A percentile compares a stretch with the other conserved stretches of the same genome.
These are phyloP conservation scores for Zaprionus vittiger DNA, from an alignment of 1,140 invertebrate genomes.

Conservation along the genomic window DNA sequence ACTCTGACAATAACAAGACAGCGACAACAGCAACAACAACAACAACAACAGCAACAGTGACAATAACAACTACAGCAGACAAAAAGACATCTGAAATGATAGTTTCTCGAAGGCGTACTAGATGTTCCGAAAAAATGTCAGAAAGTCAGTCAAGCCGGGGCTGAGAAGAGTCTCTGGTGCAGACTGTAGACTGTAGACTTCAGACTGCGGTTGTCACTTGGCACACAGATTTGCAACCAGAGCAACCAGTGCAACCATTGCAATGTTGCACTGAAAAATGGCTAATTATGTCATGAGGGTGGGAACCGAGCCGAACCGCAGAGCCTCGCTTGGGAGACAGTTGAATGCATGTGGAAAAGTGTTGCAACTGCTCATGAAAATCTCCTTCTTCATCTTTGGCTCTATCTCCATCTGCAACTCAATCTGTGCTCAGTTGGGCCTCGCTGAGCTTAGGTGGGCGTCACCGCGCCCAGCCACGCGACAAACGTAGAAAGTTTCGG, in stretches of 20 bases:
- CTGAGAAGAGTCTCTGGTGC: conserved; percentile 23
- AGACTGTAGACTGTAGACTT: too few relatives aligned
- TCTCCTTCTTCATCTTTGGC: background rate
- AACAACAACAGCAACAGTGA: conserved; percentile 30
- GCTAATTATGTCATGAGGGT: conserved; percentile 84
- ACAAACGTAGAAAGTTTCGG: conserved; percentile 79
- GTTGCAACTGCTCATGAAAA: conserved; percentile 75
- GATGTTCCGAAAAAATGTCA: conserved; percentile 73
- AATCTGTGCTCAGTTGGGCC: conserved; percentile 15
- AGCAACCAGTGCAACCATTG: conserved; percentile 9
- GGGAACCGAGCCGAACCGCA: conserved; percentile 60
- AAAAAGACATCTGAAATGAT: conserved; percentile 51
- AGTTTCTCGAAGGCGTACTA: conserved; percentile 65
- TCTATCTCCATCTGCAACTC: background rate
- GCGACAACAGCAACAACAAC: conserved; percentile 36
- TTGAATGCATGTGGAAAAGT: conserved; percentile 74
- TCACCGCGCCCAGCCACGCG: conserved; percentile 55
- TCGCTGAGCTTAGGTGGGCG: background rate
- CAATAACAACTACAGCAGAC: conserved; percentile 2
- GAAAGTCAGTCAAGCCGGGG: conserved; percentile 38
- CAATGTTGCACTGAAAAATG: conserved; percentile 42
- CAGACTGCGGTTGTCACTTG: conserved; percentile 51
- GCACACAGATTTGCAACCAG: conserved; percentile 40
- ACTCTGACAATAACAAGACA: conserved; percentile 50
- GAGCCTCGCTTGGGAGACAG: conserved; percentile 50